Evolutionary conservation across 2,113 vertebrate species (phyloP).

Genomic region (Callopanchax toddi): DNA sequence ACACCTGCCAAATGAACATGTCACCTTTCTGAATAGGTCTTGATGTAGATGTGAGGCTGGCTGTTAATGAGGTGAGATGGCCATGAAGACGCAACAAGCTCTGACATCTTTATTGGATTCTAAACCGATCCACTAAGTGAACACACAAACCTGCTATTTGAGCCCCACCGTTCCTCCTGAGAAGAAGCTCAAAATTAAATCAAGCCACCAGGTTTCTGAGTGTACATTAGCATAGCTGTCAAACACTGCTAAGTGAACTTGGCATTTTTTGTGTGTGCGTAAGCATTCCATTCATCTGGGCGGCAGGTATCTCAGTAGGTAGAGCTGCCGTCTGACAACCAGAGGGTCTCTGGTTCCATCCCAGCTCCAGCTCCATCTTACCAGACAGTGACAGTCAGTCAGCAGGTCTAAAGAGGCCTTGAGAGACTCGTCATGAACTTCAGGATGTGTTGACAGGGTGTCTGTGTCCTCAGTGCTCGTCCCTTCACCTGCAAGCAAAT

Average conservation of each 20-base stretch:
- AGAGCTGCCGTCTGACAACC: too few relatives aligned
- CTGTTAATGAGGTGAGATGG: conserved; percentile 16
- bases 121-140: conserved; percentile 50
- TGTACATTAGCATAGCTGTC: conserved; percentile 53
- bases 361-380: too few relatives aligned
- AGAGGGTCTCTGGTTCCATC: too few relatives aligned
- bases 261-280: conserved; percentile 38
- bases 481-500: too few relatives aligned
- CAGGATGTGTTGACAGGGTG: too few relatives aligned
- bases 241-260: conserved; percentile 44
- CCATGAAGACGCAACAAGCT: conserved; percentile 12
- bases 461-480: too few relatives aligned
- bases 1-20: conserved; percentile 19
- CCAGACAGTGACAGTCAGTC: too few relatives aligned
- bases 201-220: conserved; percentile 46
- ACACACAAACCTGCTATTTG: conserved; percentile 13
- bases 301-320: too few relatives aligned
- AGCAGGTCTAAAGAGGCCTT: too few relatives aligned
- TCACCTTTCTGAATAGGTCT: conserved; percentile 26
- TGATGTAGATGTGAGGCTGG: conserved; percentile 1
- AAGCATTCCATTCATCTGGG: too few relatives aligned
- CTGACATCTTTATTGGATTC: conserved; percentile 41
- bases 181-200: conserved; percentile 52
- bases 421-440: too few relatives aligned
- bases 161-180: conserved; percentile 1